A percentile compares a stretch with the other conserved stretches of the same genome.
phyloP scores from a whole-genome alignment of 2,888 invertebrate genomes.

The Conops quadrifasciatus region DNA sequence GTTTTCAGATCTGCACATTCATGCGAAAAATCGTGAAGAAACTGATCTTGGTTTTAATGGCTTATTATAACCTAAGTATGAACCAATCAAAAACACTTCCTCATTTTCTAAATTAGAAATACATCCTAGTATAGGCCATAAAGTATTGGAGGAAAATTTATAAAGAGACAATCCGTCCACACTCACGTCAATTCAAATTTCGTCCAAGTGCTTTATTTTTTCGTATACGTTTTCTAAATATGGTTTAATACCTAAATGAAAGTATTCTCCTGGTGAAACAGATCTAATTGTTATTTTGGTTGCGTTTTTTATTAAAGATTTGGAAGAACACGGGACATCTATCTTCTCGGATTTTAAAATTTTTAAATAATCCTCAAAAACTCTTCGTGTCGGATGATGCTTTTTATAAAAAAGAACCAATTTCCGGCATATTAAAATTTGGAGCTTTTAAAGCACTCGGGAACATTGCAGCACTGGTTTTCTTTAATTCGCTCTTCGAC shows the following conservation, averaged over 20 bases:
- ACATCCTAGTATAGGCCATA: neutral
- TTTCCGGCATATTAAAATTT: conserved; percentile 43
- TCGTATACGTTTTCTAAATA: neutral
- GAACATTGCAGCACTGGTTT: too few species aligned
- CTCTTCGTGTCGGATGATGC: neutral
- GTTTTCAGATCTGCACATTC: neutral
- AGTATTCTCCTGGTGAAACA: too few species aligned
- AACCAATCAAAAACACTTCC: neutral
- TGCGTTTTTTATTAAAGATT: too few species aligned
- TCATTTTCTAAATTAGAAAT: neutral
- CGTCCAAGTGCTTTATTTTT: neutral
- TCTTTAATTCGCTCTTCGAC: too few species aligned
- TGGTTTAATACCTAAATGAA: conserved; percentile 1
- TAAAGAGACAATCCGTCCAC: neutral
- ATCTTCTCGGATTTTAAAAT: neutral
- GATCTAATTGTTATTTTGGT: too few species aligned
- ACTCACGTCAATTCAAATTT: neutral
- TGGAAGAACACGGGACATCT: too few species aligned
- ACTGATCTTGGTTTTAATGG: neutral
- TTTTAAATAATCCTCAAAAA: neutral
- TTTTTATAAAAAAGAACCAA: too few species aligned
- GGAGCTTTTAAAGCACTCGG: too few species aligned
- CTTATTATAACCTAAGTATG: conserved; percentile 1
- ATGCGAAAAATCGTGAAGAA: neutral
- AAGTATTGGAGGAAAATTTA: neutral